These are phyloP conservation scores for Volucella inanis DNA, from an alignment of 2,888 invertebrate genomes.

Conservation along the genomic window DNA sequence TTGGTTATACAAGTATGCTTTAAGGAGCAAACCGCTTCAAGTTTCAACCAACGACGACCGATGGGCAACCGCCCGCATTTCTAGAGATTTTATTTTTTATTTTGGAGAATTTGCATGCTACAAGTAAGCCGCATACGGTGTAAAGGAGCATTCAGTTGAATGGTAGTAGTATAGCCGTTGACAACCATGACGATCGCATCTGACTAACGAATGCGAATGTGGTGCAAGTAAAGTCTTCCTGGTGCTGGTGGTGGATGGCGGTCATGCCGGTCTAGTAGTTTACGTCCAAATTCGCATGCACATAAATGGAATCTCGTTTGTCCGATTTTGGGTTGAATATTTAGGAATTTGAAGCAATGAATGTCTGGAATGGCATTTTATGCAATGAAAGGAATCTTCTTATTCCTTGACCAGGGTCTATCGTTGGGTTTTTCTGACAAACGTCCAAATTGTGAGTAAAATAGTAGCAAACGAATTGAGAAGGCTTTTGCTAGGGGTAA, in stretches of 20 bases:
- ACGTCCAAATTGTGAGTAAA: background rate
- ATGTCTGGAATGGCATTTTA: constrained; percentile 15
- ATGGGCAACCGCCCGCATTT: constrained; percentile 26
- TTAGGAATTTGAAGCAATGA: constrained; percentile 42
- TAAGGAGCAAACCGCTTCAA: constrained; percentile 17
- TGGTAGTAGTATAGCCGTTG: background rate
- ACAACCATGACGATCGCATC: constrained; percentile 27
- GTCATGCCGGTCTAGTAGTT: constrained; percentile 20
- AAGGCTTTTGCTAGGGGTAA: background rate
- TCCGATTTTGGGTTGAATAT: constrained; percentile 50
- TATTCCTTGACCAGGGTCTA: background rate
- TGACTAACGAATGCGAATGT: constrained; percentile 47
- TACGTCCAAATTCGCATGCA: constrained; percentile 22
- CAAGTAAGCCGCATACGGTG: constrained; percentile 37
- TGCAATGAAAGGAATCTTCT: constrained; percentile 1
- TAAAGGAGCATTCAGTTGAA: background rate
- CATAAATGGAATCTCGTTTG: constrained; percentile 39
- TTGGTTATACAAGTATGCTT: background rate
- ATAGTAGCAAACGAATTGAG: background rate
- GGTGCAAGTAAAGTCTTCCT: constrained; percentile 19
- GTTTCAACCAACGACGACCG: background rate
- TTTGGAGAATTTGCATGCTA: constrained; percentile 60
- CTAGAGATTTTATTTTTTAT: constrained; percentile 13
- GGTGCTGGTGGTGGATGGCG: constrained; percentile 14
- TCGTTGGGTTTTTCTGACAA: constrained; percentile 1